phyloP scores from a whole-genome alignment of 2,113 vertebrate genomes.

The Poecilia latipinna region DNA sequence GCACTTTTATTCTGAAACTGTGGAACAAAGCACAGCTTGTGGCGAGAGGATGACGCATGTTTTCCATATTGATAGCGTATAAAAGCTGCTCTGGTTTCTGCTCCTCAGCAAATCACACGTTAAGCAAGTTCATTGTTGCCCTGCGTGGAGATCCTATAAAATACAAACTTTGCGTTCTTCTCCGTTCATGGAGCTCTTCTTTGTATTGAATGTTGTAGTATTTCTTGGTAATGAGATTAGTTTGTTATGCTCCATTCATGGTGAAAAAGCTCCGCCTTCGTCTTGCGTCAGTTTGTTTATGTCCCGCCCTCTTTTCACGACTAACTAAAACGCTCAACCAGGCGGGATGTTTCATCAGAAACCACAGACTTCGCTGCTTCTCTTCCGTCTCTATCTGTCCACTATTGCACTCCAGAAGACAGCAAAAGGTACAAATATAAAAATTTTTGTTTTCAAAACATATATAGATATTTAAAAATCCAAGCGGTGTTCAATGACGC shows the following conservation, averaged over 20 bases:
- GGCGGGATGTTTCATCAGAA: conserved; percentile 54
- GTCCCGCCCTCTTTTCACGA: neutral
- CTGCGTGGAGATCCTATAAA: neutral
- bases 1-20: conserved; percentile 32
- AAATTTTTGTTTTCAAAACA: neutral
- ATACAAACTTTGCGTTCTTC: too few relatives aligned
- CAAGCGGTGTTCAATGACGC: neutral
- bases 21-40: conserved; percentile 24
- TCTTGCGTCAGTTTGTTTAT: conserved; percentile 39
- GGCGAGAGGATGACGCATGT: neutral
- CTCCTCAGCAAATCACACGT: conserved; percentile 5
- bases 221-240: neutral
- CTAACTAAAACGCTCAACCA: neutral
- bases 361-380: fast-evolving
- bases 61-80: conserved; percentile 28
- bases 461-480: too few relatives aligned
- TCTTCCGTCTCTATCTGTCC: neutral
- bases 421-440: conserved; percentile 40
- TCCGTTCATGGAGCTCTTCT: too few relatives aligned
- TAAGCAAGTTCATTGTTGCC: neutral
- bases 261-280: conserved; percentile 3
- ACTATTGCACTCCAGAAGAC: neutral
- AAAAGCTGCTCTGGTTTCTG: neutral
- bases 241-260: conserved; percentile 26
- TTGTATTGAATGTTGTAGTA: too few relatives aligned